These are phyloP conservation scores for Ctenopoma kingsleyae DNA, from an alignment of 2,797 vertebrate genomes.

Conservation along the genomic window DNA sequence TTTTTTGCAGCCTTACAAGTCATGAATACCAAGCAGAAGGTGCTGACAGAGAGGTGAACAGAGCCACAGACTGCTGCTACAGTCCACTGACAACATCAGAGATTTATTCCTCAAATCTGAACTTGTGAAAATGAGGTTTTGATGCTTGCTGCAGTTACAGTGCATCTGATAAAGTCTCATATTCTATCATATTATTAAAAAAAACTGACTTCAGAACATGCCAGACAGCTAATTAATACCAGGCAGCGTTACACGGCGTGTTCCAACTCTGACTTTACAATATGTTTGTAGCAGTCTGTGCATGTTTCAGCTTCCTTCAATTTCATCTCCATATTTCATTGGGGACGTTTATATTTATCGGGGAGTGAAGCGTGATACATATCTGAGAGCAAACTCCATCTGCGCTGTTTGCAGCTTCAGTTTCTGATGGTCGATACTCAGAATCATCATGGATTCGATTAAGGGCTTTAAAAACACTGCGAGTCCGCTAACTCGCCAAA, in stretches of 20 bases:
- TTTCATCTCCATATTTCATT: not conserved
- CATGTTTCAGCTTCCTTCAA: not conserved
- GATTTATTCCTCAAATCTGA: not conserved
- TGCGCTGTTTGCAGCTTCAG: not conserved
- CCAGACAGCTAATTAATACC: not conserved
- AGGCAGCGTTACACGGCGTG: too few species aligned
- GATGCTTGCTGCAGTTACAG: not conserved
- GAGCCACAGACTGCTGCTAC: conserved; percentile 16
- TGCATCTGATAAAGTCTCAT: not conserved
- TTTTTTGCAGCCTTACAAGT: conserved; percentile 54
- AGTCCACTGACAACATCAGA: conserved; percentile 3
- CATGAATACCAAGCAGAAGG: conserved; percentile 77
- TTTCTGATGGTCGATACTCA: not conserved
- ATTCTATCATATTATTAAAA: not conserved
- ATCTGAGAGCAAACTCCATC: not conserved
- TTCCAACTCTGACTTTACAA: not conserved
- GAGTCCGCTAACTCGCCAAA: conserved; percentile 8
- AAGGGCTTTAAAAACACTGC: not conserved
- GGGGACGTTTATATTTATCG: not conserved
- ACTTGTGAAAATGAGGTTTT: too few species aligned
- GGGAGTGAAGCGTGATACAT: not conserved
- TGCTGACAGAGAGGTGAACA: conserved; percentile 31
- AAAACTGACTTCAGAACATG: not conserved
- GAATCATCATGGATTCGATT: not conserved
- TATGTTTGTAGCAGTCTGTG: not conserved